Evolutionary conservation across 2,888 invertebrate genomes (phyloP).

Genomic region (Strigamia crassipes): DNA sequence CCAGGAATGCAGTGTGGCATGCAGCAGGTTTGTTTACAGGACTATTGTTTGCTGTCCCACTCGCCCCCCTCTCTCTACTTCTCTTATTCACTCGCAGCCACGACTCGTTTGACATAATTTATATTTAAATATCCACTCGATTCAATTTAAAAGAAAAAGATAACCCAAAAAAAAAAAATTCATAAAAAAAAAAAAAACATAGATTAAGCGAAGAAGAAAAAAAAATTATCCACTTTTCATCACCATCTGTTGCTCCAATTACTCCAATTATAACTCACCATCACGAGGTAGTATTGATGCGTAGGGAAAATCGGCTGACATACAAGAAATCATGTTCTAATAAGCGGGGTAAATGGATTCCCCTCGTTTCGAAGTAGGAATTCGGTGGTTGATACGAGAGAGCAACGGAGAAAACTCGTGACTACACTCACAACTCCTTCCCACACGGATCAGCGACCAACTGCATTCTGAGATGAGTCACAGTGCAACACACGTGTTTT

Average conservation of each 20-base stretch:
- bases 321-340: not conserved
- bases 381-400: not conserved
- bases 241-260: not conserved
- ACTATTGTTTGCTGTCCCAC: conserved; percentile 3
- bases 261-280: not conserved
- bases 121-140: not conserved
- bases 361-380: too few relatives aligned
- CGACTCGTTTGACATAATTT: not conserved
- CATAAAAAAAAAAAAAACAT: not conserved
- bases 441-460: conserved; percentile 26
- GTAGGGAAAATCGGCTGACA: not conserved
- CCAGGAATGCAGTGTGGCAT: conserved; percentile 30
- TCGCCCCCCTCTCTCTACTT: not conserved
- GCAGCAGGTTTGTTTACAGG: conserved; percentile 27
- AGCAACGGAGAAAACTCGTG: not conserved
- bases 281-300: not conserved
- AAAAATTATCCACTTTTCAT: not conserved
- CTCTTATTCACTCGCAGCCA: not conserved
- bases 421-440: conserved; percentile 10
- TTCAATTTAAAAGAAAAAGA: not conserved
- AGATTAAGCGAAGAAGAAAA: not conserved
- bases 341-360: not conserved
- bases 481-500: conserved; percentile 9
- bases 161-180: not conserved
- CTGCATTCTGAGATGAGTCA: conserved; percentile 23